These are phyloP conservation scores for Apoda limacodes DNA, from an alignment of 2,888 invertebrate genomes.

Conservation along the genomic window DNA sequence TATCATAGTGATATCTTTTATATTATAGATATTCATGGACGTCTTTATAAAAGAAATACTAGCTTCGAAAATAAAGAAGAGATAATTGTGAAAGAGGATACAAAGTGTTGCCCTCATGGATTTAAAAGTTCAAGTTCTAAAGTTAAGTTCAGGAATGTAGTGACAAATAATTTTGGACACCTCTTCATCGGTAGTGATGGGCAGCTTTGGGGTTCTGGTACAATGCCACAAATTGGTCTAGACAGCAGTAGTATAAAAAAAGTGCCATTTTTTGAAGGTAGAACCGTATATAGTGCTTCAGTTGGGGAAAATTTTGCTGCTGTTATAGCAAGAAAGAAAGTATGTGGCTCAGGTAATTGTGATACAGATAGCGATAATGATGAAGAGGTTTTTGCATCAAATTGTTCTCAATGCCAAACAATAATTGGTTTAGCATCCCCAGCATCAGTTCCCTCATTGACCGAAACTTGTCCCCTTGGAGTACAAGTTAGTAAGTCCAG, in stretches of 20 bases:
- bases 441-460: constrained; percentile 70
- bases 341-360: constrained; percentile 54
- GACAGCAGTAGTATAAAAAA: constrained; percentile 71
- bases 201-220: constrained; percentile 77
- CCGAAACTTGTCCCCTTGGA: constrained; percentile 74
- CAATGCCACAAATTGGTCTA: constrained; percentile 75
- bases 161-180: constrained; percentile 72
- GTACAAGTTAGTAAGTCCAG: constrained; percentile 70
- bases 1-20: constrained; percentile 70
- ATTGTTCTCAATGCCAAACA: constrained; percentile 74
- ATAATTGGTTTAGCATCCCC: constrained; percentile 69
- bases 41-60: constrained; percentile 68
- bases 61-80: constrained; percentile 70
- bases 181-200: constrained; percentile 75
- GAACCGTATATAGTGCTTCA: constrained; percentile 75
- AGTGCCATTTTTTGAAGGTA: constrained; percentile 76
- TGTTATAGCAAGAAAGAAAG: constrained; percentile 75
- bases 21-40: constrained; percentile 72
- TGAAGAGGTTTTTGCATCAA: constrained; percentile 74
- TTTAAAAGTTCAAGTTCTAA: constrained; percentile 72
- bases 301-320: constrained; percentile 85
- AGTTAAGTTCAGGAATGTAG: constrained; percentile 72
- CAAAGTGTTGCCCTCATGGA: constrained; percentile 75
- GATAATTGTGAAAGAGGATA: constrained; percentile 72
- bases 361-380: constrained; percentile 73